phyloP scores from a whole-genome alignment of 1,140 invertebrate genomes.

The Brachionus angularis region DNA sequence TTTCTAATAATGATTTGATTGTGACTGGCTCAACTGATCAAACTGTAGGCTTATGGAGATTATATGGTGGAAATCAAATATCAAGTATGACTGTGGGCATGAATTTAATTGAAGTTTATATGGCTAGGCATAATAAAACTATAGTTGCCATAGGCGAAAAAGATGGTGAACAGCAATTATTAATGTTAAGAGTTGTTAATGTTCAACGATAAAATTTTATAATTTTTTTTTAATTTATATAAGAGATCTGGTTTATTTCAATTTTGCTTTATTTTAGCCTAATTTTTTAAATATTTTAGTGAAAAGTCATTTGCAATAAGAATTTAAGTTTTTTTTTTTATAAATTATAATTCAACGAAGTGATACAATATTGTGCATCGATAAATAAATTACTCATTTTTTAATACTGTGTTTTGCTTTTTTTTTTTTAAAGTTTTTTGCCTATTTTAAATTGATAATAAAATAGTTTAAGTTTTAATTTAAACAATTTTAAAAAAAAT shows the following conservation, averaged over 20 bases:
- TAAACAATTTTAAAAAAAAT: no score
- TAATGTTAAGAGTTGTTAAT: conserved; percentile 43
- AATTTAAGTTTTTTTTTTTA: neutral
- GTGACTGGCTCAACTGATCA: conserved; percentile 40
- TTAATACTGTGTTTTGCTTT: no score
- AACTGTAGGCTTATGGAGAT: conserved; percentile 32
- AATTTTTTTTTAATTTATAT: conserved; percentile 7
- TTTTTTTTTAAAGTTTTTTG: no score
- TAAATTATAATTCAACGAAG: neutral
- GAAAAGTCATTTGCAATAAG: neutral
- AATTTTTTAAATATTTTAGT: neutral
- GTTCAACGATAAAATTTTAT: conserved; percentile 32
- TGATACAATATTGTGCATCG: no score
- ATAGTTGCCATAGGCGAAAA: conserved; percentile 45
- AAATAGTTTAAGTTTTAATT: no score
- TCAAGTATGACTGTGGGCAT: conserved; percentile 36
- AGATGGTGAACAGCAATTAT: conserved; percentile 42
- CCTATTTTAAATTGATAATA: no score
- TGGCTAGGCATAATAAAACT: conserved; percentile 41
- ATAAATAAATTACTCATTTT: no score
- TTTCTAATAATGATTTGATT: conserved; percentile 36
- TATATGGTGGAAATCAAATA: conserved; percentile 30
- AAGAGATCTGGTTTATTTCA: conserved; percentile 17
- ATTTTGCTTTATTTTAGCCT: conserved; percentile 13
- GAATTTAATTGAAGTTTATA: conserved; percentile 34